These are phyloP conservation scores for Lepidothrix coronata DNA, from an alignment of 2,113 vertebrate species.

Conservation along the genomic window DNA sequence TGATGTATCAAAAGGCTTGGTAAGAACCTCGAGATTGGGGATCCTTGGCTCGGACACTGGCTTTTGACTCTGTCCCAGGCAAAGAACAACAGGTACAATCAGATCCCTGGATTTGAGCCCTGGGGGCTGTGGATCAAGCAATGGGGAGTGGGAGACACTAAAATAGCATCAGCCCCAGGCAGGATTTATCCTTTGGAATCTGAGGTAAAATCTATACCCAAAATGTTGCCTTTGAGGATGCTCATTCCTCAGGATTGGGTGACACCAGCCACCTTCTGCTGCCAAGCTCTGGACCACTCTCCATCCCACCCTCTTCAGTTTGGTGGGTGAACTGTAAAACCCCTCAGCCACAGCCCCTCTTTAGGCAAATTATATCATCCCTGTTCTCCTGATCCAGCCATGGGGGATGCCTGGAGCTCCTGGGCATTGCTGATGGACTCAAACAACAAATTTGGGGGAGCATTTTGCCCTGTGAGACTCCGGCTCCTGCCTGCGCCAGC, in stretches of 20 bases:
- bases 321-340: background rate
- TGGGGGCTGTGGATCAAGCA: fast-evolving
- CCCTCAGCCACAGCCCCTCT: fast-evolving
- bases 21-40: background rate
- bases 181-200: background rate
- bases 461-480: background rate
- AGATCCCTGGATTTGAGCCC: background rate
- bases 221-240: background rate
- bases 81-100: background rate
- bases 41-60: fast-evolving
- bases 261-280: background rate
- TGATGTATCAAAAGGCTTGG: background rate
- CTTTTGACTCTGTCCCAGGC: background rate
- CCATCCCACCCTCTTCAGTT: fast-evolving
- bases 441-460: background rate
- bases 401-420: background rate
- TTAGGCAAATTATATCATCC: background rate
- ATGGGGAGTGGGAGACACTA: background rate
- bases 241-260: background rate
- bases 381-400: fast-evolving
- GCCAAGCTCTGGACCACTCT: background rate
- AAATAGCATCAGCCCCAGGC: background rate
- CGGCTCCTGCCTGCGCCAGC: background rate
- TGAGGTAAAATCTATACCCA: background rate
- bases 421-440: fast-evolving